These are phyloP conservation scores for Drosophila nebulosa DNA, from an alignment of 1,140 invertebrate genomes.

Conservation along the genomic window DNA sequence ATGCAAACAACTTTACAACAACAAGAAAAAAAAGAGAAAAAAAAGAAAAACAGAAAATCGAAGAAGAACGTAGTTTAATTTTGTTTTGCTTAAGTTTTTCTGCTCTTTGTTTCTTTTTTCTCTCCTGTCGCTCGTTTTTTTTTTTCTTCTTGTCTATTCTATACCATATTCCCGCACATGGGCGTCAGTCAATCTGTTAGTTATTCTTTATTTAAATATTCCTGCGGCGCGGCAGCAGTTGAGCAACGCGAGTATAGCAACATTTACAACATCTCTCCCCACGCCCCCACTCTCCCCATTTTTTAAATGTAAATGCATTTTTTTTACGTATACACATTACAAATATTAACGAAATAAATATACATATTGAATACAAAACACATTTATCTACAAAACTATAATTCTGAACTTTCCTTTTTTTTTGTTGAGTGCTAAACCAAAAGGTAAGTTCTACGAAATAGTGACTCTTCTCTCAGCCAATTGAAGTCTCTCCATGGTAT, in stretches of 20 bases:
- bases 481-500: constrained; percentile 57
- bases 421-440: background rate
- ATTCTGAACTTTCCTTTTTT: background rate
- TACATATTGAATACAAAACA: constrained; percentile 54
- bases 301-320: constrained; percentile 54
- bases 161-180: background rate
- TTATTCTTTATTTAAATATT: background rate
- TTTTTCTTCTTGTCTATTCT: background rate
- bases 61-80: constrained; percentile 8
- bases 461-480: background rate
- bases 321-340: constrained; percentile 52
- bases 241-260: constrained; percentile 3
- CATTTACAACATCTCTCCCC: background rate
- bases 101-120: background rate
- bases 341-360: constrained; percentile 50
- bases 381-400: constrained; percentile 20
- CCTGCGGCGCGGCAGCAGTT: constrained; percentile 9
- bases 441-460: background rate
- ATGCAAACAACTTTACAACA: constrained; percentile 11
- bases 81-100: background rate
- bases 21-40: constrained; percentile 1
- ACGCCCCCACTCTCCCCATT: background rate
- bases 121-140: background rate
- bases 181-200: background rate
- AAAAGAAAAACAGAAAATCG: background rate